Conservation (phyloP, 2,113 vertebrate species). For the Delphinus delphis region DNA sequence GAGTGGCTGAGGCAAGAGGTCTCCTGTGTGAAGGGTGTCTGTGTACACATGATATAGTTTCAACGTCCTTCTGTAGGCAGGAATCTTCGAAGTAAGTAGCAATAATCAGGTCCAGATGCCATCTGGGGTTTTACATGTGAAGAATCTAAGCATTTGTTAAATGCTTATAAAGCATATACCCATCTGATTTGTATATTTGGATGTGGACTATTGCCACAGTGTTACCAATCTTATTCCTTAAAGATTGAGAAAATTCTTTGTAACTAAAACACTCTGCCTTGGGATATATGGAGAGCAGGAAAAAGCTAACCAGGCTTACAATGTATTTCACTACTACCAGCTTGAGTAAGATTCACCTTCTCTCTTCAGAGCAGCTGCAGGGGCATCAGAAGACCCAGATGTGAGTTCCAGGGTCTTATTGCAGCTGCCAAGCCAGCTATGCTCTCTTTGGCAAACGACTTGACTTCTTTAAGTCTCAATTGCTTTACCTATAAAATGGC, state of each 20-base stretch:
- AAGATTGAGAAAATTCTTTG: slow-evolving; percentile 5
- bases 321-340: not conserved
- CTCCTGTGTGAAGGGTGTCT: not conserved
- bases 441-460: not conserved
- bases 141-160: not conserved
- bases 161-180: not conserved
- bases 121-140: not conserved
- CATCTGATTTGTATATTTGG: not conserved
- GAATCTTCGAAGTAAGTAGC: not conserved
- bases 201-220: not conserved
- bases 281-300: not conserved
- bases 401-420: not conserved
- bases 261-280: not conserved
- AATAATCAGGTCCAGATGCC: not conserved
- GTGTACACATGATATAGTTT: not conserved
- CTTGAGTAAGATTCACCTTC: not conserved
- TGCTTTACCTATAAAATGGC: not conserved
- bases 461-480: not conserved
- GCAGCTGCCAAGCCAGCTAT: too few relatives aligned
- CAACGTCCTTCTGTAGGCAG: not conserved
- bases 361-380: not conserved
- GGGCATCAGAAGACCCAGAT: not conserved
- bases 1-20: not conserved
- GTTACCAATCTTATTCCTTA: not conserved
- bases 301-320: not conserved